Base-by-base conservation (phyloP, 2,888 invertebrate species). In the Homarus gammarus region DNA sequence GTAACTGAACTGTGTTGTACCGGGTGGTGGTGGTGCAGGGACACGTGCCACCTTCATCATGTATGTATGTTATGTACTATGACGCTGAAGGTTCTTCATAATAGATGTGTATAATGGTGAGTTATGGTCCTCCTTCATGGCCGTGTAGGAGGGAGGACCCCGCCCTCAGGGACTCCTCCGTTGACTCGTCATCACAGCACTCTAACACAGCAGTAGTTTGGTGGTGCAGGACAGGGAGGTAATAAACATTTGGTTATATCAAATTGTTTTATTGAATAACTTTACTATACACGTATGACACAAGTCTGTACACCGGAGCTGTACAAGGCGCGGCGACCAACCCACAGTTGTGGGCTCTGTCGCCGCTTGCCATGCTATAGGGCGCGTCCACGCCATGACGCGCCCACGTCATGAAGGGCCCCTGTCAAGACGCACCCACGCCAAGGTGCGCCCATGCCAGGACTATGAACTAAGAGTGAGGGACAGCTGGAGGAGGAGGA, bases 291-390 rank as follows among this genome's bases (percentile, higher is more conserved):
- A 49, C 61, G 33, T 77, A 70, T 51, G 51, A 38, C 84, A 88
- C 88, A 88, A 70, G 77, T 84, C 77, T 88, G 88, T 88, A 84
- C 88, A 88, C 83, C 88, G 75, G 64, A 78, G 31, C 88, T 88
- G 83, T 83, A 88, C 82, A 83, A 44, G 6, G 44, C n/a, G 83
- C 22, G 38, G 78, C 56, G 78, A 88, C 88, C 88, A 88, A 88
- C 88, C 88, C 83, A 31, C n/a, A n/a, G n/a, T n/a, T 2, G n/a
- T 10, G 68, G 88, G 88, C 83, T 88, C 83, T 88, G 88, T 78
- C 88, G 8, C 64, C 27, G 27, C 64, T 1, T 31, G 6, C 77
- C 70, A 18, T 64, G 44, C 49, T 22, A 0, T 3, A n/a, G n/a
- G 64, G 27, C 64, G 22, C 12, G 44, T 22, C 77, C 82, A 70